Evolutionary conservation across 2,888 invertebrate genomes (phyloP).

Genomic region (Chrysina gloriosa): DNA sequence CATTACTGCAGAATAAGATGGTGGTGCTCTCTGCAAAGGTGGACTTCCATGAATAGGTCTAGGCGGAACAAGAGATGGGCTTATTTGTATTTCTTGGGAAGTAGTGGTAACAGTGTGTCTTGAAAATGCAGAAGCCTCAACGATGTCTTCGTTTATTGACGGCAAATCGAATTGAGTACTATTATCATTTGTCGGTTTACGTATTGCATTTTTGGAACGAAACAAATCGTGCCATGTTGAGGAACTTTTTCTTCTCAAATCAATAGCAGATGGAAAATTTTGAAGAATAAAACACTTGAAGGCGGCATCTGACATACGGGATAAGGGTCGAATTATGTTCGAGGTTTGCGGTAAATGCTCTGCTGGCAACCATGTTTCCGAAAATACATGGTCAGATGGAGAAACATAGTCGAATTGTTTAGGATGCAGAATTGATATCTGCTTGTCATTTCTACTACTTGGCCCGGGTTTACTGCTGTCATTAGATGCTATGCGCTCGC

Average conservation of each 20-base stretch:
- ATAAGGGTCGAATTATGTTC: conserved; percentile 17
- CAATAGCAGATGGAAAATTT: conserved; percentile 36
- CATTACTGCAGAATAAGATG: conserved; percentile 60
- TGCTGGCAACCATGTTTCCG: not conserved
- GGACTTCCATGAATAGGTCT: conserved; percentile 45
- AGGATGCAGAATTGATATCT: conserved; percentile 27
- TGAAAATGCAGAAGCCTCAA: conserved; percentile 21
- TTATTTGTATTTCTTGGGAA: conserved; percentile 40
- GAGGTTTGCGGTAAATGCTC: not conserved
- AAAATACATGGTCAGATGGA: conserved; percentile 31
- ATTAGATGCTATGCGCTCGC: conserved; percentile 3
- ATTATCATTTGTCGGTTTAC: conserved; percentile 26
- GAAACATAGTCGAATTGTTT: conserved; percentile 35
- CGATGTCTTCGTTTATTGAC: conserved; percentile 18
- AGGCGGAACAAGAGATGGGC: conserved; percentile 40
- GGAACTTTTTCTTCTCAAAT: conserved; percentile 24
- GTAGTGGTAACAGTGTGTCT: conserved; percentile 32
- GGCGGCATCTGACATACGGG: conserved; percentile 36
- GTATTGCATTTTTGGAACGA: conserved; percentile 2
- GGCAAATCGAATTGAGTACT: conserved; percentile 36
- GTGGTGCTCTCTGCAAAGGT: conserved; percentile 54
- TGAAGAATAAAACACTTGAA: conserved; percentile 40
- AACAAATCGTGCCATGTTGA: conserved; percentile 17
- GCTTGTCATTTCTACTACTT: conserved; percentile 24
- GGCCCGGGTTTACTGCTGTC: not conserved